These are phyloP conservation scores for Actias luna DNA, from an alignment of 2,888 invertebrate genomes.

Conservation along the genomic window DNA sequence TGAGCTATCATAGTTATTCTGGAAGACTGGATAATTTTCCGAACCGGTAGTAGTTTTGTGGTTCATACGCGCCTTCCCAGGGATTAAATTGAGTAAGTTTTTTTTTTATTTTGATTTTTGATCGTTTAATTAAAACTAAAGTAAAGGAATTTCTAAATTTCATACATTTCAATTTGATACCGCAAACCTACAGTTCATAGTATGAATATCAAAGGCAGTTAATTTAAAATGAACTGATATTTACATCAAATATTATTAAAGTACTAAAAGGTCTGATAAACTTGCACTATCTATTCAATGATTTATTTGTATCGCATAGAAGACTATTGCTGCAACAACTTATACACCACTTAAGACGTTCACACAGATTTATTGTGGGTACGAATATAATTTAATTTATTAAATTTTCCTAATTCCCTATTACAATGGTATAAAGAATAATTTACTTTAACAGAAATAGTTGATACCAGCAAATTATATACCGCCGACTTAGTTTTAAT, in stretches of 20 bases:
- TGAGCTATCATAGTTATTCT: no score
- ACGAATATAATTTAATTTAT: conserved; percentile 34
- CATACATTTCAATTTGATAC: no score
- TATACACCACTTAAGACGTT: conserved; percentile 52
- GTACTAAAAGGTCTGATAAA: conserved; percentile 9
- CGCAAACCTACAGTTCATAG: no score
- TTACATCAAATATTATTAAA: conserved; percentile 1
- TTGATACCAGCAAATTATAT: conserved; percentile 36
- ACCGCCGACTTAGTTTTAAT: conserved; percentile 54
- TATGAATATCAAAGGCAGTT: background rate
- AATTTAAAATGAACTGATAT: background rate
- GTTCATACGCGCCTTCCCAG: no score
- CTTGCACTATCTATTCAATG: conserved; percentile 5
- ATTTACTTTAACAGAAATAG: conserved; percentile 29
- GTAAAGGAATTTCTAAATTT: no score
- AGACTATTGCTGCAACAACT: conserved; percentile 8
- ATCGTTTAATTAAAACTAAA: no score
- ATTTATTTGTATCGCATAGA: conserved; percentile 13
- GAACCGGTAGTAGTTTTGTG: no score
- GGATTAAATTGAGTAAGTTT: no score
- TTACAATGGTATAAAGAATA: conserved; percentile 34
- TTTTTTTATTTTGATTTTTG: no score
- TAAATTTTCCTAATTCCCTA: conserved; percentile 31
- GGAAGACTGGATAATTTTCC: no score
- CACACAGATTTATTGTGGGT: conserved; percentile 48